These are phyloP conservation scores for Sarcophaga peregrina DNA, from an alignment of 1,140 invertebrate species.

Conservation along the genomic window DNA sequence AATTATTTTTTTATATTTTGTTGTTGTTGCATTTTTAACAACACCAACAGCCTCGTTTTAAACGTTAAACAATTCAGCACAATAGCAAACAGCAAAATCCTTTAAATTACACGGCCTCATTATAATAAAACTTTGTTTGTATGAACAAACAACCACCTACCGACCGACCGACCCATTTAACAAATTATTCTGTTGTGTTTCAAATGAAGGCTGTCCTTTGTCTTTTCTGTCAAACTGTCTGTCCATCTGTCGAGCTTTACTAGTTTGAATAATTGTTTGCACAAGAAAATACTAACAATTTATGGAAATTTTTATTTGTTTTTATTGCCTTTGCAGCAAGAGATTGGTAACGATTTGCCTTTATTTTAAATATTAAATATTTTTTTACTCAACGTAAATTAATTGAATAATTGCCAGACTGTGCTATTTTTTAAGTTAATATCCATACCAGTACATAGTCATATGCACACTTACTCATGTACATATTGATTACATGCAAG, in stretches of 20 bases:
- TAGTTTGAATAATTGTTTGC: background rate
- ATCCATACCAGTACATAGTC: no score
- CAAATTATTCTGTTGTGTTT: background rate
- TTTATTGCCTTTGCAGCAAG: background rate
- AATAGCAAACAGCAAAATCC: background rate
- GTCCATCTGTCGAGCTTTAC: background rate
- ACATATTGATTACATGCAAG: no score
- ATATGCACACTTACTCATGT: no score
- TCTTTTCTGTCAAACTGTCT: background rate
- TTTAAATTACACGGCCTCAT: background rate
- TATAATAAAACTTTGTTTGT: background rate
- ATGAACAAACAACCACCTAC: background rate
- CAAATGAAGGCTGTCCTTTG: background rate
- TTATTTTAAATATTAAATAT: no score
- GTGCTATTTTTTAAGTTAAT: background rate
- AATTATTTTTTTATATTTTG: background rate
- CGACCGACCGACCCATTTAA: background rate
- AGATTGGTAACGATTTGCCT: no score
- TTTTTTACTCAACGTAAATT: no score
- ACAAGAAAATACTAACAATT: background rate
- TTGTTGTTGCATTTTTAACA: background rate
- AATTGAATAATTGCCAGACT: constrained; percentile 11
- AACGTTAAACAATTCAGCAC: background rate
- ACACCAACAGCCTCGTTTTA: background rate
- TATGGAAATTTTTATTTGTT: background rate